Percentiles rank a stretch among this genome's conserved stretches.
phyloP scores from a whole-genome alignment of 2,888 invertebrate genomes.

The Latrodectus elegans region DNA sequence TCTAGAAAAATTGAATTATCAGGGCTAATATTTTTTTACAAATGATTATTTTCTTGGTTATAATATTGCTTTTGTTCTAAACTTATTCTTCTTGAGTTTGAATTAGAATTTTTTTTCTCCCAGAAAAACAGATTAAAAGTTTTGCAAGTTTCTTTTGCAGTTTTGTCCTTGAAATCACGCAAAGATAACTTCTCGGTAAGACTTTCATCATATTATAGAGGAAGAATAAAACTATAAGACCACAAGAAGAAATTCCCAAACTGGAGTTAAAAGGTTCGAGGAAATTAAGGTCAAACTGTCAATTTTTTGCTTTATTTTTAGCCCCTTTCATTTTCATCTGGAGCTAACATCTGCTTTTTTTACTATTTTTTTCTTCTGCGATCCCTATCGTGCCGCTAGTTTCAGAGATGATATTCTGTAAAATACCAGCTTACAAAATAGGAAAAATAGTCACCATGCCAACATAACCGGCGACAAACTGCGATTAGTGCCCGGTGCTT shows the following conservation, averaged over 20 bases:
- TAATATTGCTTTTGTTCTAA: no score
- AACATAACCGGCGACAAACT: conserved; percentile 41
- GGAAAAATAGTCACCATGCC: conserved; percentile 29
- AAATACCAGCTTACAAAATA: conserved; percentile 1
- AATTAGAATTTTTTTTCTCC: no score
- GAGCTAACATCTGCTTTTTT: background rate
- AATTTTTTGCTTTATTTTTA: background rate
- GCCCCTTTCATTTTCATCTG: conserved; percentile 1
- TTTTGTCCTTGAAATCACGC: background rate
- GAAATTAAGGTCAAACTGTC: conserved; percentile 31
- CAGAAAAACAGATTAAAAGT: no score
- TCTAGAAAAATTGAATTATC: no score
- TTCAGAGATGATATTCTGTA: background rate
- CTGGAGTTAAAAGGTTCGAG: conserved; percentile 12
- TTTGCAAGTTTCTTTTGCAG: no score
- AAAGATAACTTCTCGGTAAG: background rate
- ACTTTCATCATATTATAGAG: background rate
- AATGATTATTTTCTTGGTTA: no score
- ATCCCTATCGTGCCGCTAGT: background rate
- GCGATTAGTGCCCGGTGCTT: conserved; percentile 3
- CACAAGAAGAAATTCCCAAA: background rate
- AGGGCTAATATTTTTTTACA: no score
- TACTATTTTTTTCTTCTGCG: background rate
- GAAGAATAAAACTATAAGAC: background rate
- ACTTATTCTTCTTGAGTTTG: no score